Conservation (phyloP, 2,113 vertebrate genomes). For the Halichoerus grypus region DNA sequence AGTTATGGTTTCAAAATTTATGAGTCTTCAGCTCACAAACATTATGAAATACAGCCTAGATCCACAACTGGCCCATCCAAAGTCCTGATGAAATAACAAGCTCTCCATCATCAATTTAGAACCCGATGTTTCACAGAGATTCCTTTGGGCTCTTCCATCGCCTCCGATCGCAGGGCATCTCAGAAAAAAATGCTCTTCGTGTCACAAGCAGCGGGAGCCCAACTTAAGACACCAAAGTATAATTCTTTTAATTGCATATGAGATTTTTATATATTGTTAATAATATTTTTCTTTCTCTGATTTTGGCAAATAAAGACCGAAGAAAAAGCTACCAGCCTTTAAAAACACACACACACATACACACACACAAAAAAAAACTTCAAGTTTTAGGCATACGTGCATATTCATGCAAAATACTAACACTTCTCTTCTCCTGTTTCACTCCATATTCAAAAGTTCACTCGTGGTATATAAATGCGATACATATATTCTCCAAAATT, state of each 20-base stretch:
- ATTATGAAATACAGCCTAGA: constrained; percentile 42
- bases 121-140: background rate
- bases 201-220: background rate
- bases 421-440: background rate
- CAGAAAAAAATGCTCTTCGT: background rate
- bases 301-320: background rate
- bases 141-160: background rate
- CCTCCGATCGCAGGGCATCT: background rate
- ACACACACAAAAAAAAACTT: background rate
- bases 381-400: background rate
- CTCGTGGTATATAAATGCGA: background rate
- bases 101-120: background rate
- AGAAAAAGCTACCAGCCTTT: background rate
- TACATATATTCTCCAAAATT: background rate
- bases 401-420: background rate
- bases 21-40: background rate
- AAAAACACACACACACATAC: background rate
- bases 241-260: background rate
- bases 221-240: background rate
- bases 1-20: constrained; percentile 43
- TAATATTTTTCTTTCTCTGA: background rate
- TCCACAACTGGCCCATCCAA: background rate
- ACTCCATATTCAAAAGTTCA: background rate
- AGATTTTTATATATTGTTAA: background rate
- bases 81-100: background rate